Percentiles rank a stretch among this genome's conserved stretches.
Evolutionary conservation across 1,140 invertebrate genomes (phyloP).

Genomic region (Drosophila suzukii): DNA sequence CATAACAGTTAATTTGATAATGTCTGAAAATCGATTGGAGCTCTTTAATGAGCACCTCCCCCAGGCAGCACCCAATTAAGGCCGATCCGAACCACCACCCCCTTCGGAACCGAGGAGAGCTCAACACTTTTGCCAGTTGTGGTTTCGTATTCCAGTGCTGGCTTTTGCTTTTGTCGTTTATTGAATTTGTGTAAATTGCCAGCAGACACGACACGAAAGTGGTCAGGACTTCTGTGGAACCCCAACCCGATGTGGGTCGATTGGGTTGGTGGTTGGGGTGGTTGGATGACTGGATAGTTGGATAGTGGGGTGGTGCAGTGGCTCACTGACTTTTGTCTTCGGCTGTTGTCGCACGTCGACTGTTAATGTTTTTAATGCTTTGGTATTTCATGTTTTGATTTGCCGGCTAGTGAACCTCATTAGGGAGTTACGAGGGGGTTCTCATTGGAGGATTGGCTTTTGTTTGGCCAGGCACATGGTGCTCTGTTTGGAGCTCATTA

Average conservation of each 20-base stretch:
- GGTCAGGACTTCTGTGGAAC: constrained; percentile 26
- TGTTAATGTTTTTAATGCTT: constrained; percentile 71
- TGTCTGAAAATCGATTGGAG: constrained; percentile 36
- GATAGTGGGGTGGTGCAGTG: constrained; percentile 1
- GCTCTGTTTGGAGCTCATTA: constrained; percentile 52
- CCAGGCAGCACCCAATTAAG: not conserved
- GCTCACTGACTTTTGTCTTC: constrained; percentile 18
- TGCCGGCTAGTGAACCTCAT: constrained; percentile 47
- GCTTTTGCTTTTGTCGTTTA: constrained; percentile 51
- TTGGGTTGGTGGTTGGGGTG: constrained; percentile 10
- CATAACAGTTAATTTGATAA: constrained; percentile 32
- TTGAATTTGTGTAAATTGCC: constrained; percentile 81
- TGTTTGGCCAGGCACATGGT: constrained; percentile 27
- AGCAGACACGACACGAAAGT: constrained; percentile 55
- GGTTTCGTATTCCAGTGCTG: constrained; percentile 22
- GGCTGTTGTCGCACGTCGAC: constrained; percentile 35
- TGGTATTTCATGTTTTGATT: constrained; percentile 56
- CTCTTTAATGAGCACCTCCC: constrained; percentile 32
- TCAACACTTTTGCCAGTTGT: constrained; percentile 49
- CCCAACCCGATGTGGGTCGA: constrained; percentile 8
- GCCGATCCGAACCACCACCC: constrained; percentile 3
- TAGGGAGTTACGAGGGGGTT: not conserved
- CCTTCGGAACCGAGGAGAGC: not conserved
- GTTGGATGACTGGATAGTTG: not conserved
- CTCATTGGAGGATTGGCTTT: constrained; percentile 3